A percentile compares a stretch with the other conserved stretches of the same genome.
Evolutionary conservation across 2,888 invertebrate species (phyloP).

Genomic region (Lapara coniferarum): DNA sequence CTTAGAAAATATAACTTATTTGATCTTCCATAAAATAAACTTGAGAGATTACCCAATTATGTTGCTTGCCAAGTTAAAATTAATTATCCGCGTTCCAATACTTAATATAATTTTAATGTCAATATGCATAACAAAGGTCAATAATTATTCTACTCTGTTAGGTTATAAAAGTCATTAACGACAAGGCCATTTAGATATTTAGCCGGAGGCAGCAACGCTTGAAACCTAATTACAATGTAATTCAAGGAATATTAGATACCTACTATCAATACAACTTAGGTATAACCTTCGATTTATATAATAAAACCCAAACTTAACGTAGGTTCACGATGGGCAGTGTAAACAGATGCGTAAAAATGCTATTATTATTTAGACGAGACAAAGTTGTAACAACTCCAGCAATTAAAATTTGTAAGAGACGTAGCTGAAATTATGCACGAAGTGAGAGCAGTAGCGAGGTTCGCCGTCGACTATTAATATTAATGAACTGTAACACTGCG

Average conservation of each 20-base stretch:
- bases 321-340: slow-evolving; percentile 31
- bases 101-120: background rate
- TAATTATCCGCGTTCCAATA: slow-evolving; percentile 5
- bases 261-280: background rate
- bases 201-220: background rate
- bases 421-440: slow-evolving; percentile 75
- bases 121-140: background rate
- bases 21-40: slow-evolving; percentile 51
- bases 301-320: too few relatives aligned
- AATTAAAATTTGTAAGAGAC: slow-evolving; percentile 75
- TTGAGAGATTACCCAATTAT: slow-evolving; percentile 47
- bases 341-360: slow-evolving; percentile 32
- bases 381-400: slow-evolving; percentile 64
- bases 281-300: too few relatives aligned
- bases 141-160: background rate
- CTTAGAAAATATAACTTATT: slow-evolving; percentile 57
- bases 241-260: background rate
- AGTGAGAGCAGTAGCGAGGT: slow-evolving; percentile 65
- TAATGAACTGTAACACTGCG: slow-evolving; percentile 78
- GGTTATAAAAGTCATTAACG: background rate
- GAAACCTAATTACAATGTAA: background rate
- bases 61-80: slow-evolving; percentile 26
- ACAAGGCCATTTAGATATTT: background rate
- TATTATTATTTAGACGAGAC: slow-evolving; percentile 49
- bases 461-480: slow-evolving; percentile 73